Percentiles rank a stretch among this genome's conserved stretches.
Evolutionary conservation across 2,797 vertebrate genomes (phyloP).

Genomic region (Sebastolobus altivelis): DNA sequence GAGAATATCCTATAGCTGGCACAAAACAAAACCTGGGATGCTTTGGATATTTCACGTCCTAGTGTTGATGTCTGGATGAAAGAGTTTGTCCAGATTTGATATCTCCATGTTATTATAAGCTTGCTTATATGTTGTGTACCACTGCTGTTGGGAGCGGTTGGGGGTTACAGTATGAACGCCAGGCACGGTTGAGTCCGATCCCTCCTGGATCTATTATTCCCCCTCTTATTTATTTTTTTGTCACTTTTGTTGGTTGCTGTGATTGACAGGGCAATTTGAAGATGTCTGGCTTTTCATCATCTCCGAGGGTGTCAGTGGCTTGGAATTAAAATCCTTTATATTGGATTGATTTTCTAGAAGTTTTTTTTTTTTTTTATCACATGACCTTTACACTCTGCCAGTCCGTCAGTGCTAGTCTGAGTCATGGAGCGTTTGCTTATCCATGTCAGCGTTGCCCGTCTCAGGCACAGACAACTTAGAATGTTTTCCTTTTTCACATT

Average conservation of each 20-base stretch:
- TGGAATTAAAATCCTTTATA: conserved; percentile 81
- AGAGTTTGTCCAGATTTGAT: conserved; percentile 19
- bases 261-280: conserved; percentile 87
- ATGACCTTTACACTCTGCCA: conserved; percentile 67
- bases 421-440: conserved; percentile 35
- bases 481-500: not conserved
- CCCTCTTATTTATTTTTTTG: conserved; percentile 68
- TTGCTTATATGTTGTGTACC: conserved; percentile 23
- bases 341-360: conserved; percentile 71
- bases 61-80: conserved; percentile 19
- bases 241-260: conserved; percentile 69
- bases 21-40: conserved; percentile 8
- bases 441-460: conserved; percentile 27
- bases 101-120: conserved; percentile 36
- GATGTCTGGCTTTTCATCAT: conserved; percentile 81
- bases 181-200: conserved; percentile 11
- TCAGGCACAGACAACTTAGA: not conserved
- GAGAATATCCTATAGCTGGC: conserved; percentile 6
- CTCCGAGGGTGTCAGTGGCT: conserved; percentile 75
- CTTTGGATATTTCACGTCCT: not conserved
- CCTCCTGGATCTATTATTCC: conserved; percentile 51
- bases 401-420: conserved; percentile 53
- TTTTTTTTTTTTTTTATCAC: conserved; percentile 54
- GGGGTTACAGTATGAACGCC: conserved; percentile 10
- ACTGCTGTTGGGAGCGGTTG: not conserved